These are phyloP conservation scores for Teleopsis dalmanni DNA, from an alignment of 1,140 invertebrate species.

Conservation along the genomic window DNA sequence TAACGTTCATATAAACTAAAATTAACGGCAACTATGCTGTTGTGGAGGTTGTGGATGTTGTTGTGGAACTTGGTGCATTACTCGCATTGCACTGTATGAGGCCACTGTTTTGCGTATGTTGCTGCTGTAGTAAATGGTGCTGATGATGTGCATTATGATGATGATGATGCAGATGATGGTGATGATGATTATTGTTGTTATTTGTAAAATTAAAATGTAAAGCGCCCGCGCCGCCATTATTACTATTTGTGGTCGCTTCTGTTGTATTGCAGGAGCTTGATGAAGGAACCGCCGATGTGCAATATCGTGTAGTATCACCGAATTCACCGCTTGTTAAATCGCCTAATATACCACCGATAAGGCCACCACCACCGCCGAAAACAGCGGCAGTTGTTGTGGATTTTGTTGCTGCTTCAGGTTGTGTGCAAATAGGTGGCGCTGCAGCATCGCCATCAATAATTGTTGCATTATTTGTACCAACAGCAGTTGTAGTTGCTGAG, in stretches of 20 bases:
- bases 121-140: slow-evolving; percentile 15
- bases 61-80: slow-evolving; percentile 12
- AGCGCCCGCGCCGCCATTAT: slow-evolving; percentile 31
- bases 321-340: slow-evolving; percentile 41
- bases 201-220: slow-evolving; percentile 42
- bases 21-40: slow-evolving; percentile 25
- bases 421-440: slow-evolving; percentile 38
- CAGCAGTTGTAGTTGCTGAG: slow-evolving; percentile 16
- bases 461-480: slow-evolving; percentile 16
- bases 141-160: slow-evolving; percentile 18
- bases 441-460: slow-evolving; percentile 38
- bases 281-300: slow-evolving; percentile 29
- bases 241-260: slow-evolving; percentile 11
- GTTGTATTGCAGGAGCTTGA: slow-evolving; percentile 1
- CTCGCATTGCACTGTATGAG: slow-evolving; percentile 39
- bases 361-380: slow-evolving; percentile 29
- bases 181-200: slow-evolving; percentile 37
- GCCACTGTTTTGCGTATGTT: slow-evolving; percentile 24
- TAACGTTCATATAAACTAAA: not conserved
- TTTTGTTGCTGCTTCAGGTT: slow-evolving; percentile 31
- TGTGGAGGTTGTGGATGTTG: slow-evolving; percentile 22
- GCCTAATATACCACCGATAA: slow-evolving; percentile 36
- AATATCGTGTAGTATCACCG: slow-evolving; percentile 41
- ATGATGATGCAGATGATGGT: slow-evolving; percentile 20
- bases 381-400: slow-evolving; percentile 7